Percentiles rank a stretch among this genome's conserved stretches.
phyloP scores from a whole-genome alignment of 2,888 invertebrate genomes.

The Brachypalpus laphriformis region DNA sequence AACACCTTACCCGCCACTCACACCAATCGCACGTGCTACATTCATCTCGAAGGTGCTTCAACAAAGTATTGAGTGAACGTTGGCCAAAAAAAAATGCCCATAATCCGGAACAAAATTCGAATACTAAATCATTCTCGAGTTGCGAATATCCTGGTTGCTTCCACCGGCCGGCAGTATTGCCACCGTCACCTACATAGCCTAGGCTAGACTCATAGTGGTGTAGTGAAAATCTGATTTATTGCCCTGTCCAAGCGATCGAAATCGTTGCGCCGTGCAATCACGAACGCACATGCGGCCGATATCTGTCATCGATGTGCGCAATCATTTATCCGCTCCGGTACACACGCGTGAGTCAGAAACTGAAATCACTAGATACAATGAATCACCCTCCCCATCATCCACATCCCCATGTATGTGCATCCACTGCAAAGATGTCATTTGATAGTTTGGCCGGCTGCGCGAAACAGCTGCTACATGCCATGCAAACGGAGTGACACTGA shows the following conservation, averaged over 20 bases:
- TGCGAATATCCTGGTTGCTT: conserved; percentile 53
- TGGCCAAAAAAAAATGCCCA: conserved; percentile 2
- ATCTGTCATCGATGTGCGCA: conserved; percentile 60
- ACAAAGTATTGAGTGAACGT: background rate
- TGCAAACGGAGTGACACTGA: conserved; percentile 45
- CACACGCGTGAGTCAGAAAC: conserved; percentile 30
- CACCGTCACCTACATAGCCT: conserved; percentile 16
- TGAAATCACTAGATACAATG: background rate
- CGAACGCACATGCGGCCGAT: conserved; percentile 68
- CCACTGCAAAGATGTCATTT: conserved; percentile 53
- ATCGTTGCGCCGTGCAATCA: conserved; percentile 64
- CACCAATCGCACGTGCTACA: conserved; percentile 48
- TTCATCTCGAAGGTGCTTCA: background rate
- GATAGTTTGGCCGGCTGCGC: conserved; percentile 41
- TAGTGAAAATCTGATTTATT: conserved; percentile 62
- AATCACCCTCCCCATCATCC: background rate
- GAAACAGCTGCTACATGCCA: conserved; percentile 11
- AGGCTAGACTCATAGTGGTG: background rate
- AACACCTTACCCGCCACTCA: conserved; percentile 23
- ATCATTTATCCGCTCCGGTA: conserved; percentile 53
- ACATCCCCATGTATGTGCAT: background rate
- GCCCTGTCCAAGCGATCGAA: conserved; percentile 34
- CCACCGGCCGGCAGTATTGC: conserved; percentile 20
- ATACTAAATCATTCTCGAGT: conserved; percentile 59
- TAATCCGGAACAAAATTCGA: conserved; percentile 66